Evolutionary conservation across 2,888 invertebrate species (phyloP).

Genomic region (Anticlea derivata): DNA sequence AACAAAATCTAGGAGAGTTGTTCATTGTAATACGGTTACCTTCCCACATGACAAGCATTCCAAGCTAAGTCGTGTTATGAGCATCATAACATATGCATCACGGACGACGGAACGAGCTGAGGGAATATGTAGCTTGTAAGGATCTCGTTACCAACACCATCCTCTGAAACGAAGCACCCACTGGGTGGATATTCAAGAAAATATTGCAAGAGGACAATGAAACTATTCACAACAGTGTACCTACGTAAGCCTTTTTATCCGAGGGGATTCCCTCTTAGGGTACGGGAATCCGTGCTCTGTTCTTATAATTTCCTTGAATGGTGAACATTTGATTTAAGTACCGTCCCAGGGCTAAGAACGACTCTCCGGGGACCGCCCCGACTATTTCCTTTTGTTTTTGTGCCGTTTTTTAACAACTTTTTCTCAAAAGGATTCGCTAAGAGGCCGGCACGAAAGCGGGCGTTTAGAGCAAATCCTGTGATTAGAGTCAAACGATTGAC

Average conservation of each 20-base stretch:
- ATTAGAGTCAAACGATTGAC: conserved; percentile 72
- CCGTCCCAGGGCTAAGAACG: conserved; percentile 77
- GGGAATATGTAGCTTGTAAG: conserved; percentile 25
- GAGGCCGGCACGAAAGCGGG: conserved; percentile 59
- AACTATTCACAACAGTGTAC: conserved; percentile 60
- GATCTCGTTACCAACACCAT: conserved; percentile 24
- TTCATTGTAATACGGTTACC: conserved; percentile 10
- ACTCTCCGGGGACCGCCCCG: conserved; percentile 74
- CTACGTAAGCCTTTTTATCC: conserved; percentile 69
- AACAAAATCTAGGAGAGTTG: neutral
- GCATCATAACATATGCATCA: conserved; percentile 26
- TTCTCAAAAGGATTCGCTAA: conserved; percentile 70
- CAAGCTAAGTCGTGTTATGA: conserved; percentile 15
- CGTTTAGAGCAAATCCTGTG: conserved; percentile 69
- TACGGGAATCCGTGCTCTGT: conserved; percentile 67
- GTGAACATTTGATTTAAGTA: conserved; percentile 82
- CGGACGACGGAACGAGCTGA: conserved; percentile 22
- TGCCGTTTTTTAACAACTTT: conserved; percentile 75
- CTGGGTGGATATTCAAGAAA: conserved; percentile 30
- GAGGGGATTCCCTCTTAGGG: conserved; percentile 57
- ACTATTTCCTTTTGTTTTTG: conserved; percentile 80
- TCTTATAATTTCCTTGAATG: conserved; percentile 81
- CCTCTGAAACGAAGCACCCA: conserved; percentile 18
- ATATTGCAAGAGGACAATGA: conserved; percentile 48
- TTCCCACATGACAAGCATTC: conserved; percentile 2